phyloP scores from a whole-genome alignment of 2,888 invertebrate genomes.

The Chalcis sispes region DNA sequence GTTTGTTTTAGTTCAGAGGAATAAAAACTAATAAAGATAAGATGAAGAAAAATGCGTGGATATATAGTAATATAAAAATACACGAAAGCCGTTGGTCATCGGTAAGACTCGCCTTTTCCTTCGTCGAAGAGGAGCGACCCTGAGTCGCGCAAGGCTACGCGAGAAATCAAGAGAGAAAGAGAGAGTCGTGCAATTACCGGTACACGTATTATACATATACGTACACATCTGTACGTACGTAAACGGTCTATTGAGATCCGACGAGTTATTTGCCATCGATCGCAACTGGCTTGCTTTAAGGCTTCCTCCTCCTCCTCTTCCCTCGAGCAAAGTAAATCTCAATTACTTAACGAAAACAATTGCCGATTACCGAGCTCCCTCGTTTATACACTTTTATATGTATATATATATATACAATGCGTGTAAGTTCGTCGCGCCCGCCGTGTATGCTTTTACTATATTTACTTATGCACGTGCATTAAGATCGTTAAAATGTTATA shows the following conservation, averaged over 20 bases:
- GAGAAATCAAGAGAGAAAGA: not conserved
- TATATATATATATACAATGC: no score
- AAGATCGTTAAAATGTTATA: no score
- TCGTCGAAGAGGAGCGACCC: constrained; percentile 14
- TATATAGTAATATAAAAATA: not conserved
- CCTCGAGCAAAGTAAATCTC: constrained; percentile 30
- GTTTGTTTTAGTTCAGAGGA: no score
- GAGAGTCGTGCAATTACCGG: constrained; percentile 28
- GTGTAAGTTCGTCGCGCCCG: no score
- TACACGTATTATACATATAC: not conserved
- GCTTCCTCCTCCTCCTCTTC: not conserved
- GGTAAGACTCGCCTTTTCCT: no score
- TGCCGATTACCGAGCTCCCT: constrained; percentile 29
- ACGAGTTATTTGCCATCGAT: constrained; percentile 17
- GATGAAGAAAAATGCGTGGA: no score
- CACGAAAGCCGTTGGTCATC: no score
- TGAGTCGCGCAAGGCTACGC: constrained; percentile 12
- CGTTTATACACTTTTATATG: not conserved
- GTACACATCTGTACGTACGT: not conserved
- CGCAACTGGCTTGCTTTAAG: not conserved
- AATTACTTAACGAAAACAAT: constrained; percentile 42
- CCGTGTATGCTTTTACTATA: no score
- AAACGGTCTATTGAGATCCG: constrained; percentile 20
- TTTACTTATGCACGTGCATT: no score
- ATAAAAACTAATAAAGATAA: no score